Percentiles rank a stretch among this genome's conserved stretches.
Evolutionary conservation across 2,113 vertebrate species (phyloP).

Genomic region (Protomyctophum bolini): DNA sequence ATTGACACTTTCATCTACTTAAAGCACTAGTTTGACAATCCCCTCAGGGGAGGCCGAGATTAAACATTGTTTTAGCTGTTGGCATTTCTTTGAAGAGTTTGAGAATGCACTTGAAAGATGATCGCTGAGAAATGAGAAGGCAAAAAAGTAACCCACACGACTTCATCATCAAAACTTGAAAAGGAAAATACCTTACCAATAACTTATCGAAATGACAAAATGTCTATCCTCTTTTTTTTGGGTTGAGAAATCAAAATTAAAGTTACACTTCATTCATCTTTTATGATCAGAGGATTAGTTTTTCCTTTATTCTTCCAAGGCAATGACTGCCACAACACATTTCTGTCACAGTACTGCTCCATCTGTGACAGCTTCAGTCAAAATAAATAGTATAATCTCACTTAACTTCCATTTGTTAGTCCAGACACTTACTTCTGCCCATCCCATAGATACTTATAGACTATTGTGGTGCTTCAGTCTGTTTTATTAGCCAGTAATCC

Average conservation of each 20-base stretch:
- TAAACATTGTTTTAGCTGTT: slow-evolving; percentile 27
- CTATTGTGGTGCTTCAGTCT: slow-evolving; percentile 13
- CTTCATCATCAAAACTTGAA: slow-evolving; percentile 40
- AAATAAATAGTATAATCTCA: slow-evolving; percentile 29
- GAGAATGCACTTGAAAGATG: slow-evolving; percentile 41
- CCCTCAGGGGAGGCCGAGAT: slow-evolving; percentile 40
- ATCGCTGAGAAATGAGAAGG: slow-evolving; percentile 28
- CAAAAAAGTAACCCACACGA: slow-evolving; percentile 33
- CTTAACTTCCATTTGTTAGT: slow-evolving; percentile 23
- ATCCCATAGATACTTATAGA: not conserved
- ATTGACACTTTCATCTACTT: slow-evolving; percentile 56
- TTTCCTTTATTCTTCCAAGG: slow-evolving; percentile 4
- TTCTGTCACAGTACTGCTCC: slow-evolving; percentile 12
- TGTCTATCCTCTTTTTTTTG: slow-evolving; percentile 20
- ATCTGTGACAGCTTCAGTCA: slow-evolving; percentile 32
- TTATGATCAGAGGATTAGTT: slow-evolving; percentile 40
- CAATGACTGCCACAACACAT: slow-evolving; percentile 7
- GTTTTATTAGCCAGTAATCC: slow-evolving; percentile 31
- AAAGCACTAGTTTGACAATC: slow-evolving; percentile 36
- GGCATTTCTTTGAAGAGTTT: slow-evolving; percentile 29
- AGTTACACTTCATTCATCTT: slow-evolving; percentile 29
- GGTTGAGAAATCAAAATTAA: not conserved
- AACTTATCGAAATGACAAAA: slow-evolving; percentile 29
- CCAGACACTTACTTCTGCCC: not conserved
- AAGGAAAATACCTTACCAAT: not conserved